Evolutionary conservation across 2,797 vertebrate genomes (phyloP).

Genomic region (Pagetopsis macropterus): DNA sequence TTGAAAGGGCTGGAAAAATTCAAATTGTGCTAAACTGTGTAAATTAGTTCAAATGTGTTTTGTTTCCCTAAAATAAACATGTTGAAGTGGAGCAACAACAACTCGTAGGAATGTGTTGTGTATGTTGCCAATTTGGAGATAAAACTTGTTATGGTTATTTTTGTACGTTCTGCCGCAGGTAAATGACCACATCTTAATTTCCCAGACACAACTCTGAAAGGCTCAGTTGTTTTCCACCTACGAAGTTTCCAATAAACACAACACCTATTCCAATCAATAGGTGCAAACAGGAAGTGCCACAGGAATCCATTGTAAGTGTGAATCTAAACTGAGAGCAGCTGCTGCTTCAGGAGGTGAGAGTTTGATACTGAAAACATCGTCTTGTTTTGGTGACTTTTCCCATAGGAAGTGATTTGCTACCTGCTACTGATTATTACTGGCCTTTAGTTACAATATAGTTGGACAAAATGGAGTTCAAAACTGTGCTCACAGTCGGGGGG

Average conservation of each 20-base stretch:
- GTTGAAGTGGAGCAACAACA: neutral
- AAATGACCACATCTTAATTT: neutral
- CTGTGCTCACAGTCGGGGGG: slow-evolving; percentile 2
- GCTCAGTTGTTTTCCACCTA: neutral
- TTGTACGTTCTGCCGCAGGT: neutral
- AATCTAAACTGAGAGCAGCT: slow-evolving; percentile 6
- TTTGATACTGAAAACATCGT: slow-evolving; percentile 26
- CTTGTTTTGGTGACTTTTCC: slow-evolving; percentile 21
- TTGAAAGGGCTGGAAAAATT: neutral
- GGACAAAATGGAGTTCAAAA: slow-evolving; percentile 13
- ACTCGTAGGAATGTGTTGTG: neutral
- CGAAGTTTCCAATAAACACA: neutral
- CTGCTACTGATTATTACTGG: slow-evolving; percentile 25
- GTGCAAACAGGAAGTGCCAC: neutral
- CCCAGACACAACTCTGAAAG: neutral
- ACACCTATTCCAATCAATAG: neutral
- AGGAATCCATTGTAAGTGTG: neutral
- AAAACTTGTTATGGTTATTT: too few species aligned
- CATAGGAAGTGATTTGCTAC: slow-evolving; percentile 15
- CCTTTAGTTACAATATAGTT: slow-evolving; percentile 13
- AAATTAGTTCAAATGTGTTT: neutral
- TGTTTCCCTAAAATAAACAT: neutral
- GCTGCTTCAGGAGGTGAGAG: slow-evolving; percentile 9
- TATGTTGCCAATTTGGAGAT: neutral
- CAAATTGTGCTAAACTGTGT: neutral